A percentile compares a stretch with the other conserved stretches of the same genome.
phyloP scores from a whole-genome alignment of 2,113 vertebrate species.

The Actenoides lindsayi region DNA sequence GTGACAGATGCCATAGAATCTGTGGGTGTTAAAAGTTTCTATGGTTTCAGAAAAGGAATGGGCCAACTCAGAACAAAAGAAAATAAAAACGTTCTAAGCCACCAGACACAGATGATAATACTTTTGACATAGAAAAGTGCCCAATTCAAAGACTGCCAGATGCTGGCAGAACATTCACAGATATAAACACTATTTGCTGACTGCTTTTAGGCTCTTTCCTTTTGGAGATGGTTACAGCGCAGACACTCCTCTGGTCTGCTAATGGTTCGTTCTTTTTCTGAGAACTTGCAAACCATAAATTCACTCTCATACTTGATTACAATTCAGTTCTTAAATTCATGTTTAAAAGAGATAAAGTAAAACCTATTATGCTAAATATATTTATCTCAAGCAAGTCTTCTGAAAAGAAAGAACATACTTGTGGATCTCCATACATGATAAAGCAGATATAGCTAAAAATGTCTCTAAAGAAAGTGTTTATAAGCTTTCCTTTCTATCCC shows the following conservation, averaged over 20 bases:
- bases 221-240: neutral
- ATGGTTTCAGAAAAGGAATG: neutral
- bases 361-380: neutral
- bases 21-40: constrained; percentile 2
- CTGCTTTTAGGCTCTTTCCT: neutral
- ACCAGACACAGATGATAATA: neutral
- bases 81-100: neutral
- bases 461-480: neutral
- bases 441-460: neutral
- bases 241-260: neutral
- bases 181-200: neutral
- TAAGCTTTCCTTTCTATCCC: neutral
- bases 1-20: neutral
- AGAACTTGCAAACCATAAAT: neutral
- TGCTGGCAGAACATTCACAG: constrained; percentile 39
- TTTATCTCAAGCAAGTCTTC: neutral
- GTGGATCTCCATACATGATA: neutral
- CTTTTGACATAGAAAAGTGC: neutral
- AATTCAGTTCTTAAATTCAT: neutral
- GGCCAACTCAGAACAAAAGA: neutral
- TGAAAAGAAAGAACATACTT: neutral
- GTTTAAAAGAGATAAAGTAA: neutral
- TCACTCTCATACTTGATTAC: neutral
- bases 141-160: neutral
- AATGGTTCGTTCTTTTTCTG: neutral